A percentile compares a stretch with the other conserved stretches of the same genome.
phyloP scores from a whole-genome alignment of 2,113 vertebrate species.

The Stigmatopora argus region DNA sequence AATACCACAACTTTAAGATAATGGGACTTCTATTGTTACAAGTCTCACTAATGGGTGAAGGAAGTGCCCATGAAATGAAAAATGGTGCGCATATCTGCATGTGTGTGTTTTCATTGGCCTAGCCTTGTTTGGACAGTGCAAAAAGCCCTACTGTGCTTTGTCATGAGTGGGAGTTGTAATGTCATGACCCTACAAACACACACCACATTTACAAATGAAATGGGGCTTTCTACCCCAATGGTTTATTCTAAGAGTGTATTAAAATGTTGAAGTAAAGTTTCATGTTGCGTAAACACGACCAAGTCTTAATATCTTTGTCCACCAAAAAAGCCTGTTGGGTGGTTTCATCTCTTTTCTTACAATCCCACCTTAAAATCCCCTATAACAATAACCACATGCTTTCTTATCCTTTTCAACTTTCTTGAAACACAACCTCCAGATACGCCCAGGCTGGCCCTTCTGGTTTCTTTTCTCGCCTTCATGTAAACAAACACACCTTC shows the following conservation, averaged over 20 bases:
- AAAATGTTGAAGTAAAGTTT: background rate
- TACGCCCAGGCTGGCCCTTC: background rate
- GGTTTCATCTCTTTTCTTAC: background rate
- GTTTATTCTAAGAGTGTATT: constrained; percentile 5
- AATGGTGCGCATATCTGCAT: constrained; percentile 14
- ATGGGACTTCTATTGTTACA: constrained; percentile 10
- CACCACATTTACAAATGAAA: constrained; percentile 29
- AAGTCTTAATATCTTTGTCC: background rate
- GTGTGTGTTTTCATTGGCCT: constrained; percentile 49
- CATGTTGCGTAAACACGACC: background rate
- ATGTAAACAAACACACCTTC: constrained; percentile 13
- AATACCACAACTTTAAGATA: background rate
- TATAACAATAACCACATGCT: constrained; percentile 4
- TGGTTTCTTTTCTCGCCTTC: background rate
- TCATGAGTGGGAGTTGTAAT: constrained; percentile 56
- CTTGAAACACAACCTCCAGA: constrained; percentile 1
- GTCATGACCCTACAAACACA: constrained; percentile 45
- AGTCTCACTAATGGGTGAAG: constrained; percentile 23
- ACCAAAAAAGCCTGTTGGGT: background rate
- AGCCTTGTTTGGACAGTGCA: constrained; percentile 57
- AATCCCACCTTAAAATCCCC: background rate
- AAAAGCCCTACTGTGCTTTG: constrained; percentile 57
- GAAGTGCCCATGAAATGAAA: constrained; percentile 22
- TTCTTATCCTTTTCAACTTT: constrained; percentile 10
- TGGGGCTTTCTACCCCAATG: background rate